Evolutionary conservation across 2,113 vertebrate species (phyloP).

Genomic region (Myotis brandtii): DNA sequence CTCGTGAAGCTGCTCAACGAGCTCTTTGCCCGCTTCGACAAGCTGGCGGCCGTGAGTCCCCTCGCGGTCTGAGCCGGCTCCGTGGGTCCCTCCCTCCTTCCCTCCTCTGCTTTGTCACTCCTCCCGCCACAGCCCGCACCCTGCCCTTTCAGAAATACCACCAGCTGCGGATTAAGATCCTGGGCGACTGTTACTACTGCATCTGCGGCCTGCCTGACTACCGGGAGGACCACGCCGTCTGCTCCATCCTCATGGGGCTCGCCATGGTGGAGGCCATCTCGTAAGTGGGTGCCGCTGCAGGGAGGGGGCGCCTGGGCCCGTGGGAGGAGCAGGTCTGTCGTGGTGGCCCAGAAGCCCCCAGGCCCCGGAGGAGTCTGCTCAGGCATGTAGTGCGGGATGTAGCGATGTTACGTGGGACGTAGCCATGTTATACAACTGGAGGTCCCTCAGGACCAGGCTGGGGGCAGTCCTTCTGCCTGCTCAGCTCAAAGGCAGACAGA

Average conservation of each 20-base stretch:
- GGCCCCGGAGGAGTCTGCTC: neutral
- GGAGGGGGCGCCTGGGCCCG: neutral
- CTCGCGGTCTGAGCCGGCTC: rapidly evolving
- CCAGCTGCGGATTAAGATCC: constrained; percentile 96
- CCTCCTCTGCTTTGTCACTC: too few species aligned
- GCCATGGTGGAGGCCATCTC: constrained; percentile 98
- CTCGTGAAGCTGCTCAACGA: constrained; percentile 97
- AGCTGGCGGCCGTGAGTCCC: constrained; percentile 92
- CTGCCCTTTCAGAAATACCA: constrained; percentile 89
- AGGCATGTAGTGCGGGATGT: rapidly evolving
- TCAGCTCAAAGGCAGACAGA: neutral
- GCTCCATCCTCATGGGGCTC: constrained; percentile 96
- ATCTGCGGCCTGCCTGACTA: constrained; percentile 97
- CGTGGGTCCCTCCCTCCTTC: rapidly evolving
- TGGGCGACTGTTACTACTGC: constrained; percentile 98
- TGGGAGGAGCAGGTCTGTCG: neutral
- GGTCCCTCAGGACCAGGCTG: neutral
- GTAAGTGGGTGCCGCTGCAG: constrained; percentile 84
- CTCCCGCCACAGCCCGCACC: neutral
- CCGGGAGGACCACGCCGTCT: constrained; percentile 94
- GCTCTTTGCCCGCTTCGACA: constrained; percentile 96
- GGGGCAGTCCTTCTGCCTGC: too few species aligned
- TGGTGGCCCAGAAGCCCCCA: neutral
- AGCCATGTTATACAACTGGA: rapidly evolving
- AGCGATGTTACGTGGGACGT: neutral